Evolutionary conservation across 2,888 invertebrate genomes (phyloP).

Genomic region (Nebria salina): DNA sequence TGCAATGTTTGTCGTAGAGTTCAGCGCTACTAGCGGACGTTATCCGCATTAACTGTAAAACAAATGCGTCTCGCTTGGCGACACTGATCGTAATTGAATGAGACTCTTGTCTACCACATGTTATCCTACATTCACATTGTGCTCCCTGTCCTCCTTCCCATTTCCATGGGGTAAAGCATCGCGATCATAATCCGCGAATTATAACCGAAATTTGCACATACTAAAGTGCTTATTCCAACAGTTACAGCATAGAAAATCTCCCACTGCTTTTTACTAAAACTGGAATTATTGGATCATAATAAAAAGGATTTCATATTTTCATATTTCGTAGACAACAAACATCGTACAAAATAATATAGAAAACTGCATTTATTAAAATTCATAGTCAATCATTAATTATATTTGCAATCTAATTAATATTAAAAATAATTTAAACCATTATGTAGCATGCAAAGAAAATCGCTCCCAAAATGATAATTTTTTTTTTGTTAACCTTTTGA

Average conservation of each 20-base stretch:
- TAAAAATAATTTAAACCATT: too few species aligned
- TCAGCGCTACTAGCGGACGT: conserved; percentile 24
- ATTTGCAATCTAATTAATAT: too few species aligned
- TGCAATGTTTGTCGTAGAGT: conserved; percentile 3
- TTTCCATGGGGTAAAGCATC: neutral
- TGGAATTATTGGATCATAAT: neutral
- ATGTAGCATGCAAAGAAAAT: too few species aligned
- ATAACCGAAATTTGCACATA: neutral
- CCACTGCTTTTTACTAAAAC: neutral
- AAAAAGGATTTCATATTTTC: neutral
- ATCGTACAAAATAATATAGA: neutral
- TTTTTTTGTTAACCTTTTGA: neutral
- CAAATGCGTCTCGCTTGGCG: conserved; percentile 44
- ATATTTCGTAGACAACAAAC: neutral
- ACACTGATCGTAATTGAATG: conserved; percentile 46
- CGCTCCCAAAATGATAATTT: too few species aligned
- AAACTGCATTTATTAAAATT: neutral
- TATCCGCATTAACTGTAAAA: conserved; percentile 43
- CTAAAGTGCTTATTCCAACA: neutral
- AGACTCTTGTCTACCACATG: conserved; percentile 45
- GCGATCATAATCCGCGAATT: neutral
- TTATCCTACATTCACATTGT: conserved; percentile 33
- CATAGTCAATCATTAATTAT: neutral
- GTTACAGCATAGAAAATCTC: neutral
- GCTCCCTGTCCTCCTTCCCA: conserved; percentile 1